A percentile compares a stretch with the other conserved stretches of the same genome.
phyloP scores from a whole-genome alignment of 2,888 invertebrate genomes.

The Netelia fuscicornis region DNA sequence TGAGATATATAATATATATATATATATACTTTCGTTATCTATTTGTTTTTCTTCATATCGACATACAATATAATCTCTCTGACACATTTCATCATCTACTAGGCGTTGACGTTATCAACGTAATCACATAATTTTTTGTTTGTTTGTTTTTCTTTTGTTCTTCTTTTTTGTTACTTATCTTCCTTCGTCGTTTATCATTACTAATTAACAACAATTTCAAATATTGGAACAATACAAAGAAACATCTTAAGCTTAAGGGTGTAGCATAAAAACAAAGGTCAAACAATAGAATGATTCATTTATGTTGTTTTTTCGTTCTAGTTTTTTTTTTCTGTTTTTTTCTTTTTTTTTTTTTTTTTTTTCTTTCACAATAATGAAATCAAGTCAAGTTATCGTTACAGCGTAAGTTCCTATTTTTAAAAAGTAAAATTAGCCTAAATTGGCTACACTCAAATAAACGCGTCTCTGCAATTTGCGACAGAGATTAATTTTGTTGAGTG shows the following conservation, averaged over 20 bases:
- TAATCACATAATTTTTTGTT: constrained; percentile 76
- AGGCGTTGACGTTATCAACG: constrained; percentile 78
- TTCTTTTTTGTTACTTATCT: constrained; percentile 41
- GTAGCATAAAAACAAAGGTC: constrained; percentile 76
- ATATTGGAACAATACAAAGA: constrained; percentile 78
- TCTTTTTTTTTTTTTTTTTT: background rate
- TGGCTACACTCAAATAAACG: constrained; percentile 75
- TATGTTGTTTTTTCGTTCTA: constrained; percentile 5
- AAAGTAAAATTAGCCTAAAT: constrained; percentile 71
- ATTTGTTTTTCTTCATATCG: constrained; percentile 71
- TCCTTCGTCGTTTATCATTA: constrained; percentile 69
- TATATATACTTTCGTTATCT: constrained; percentile 68
- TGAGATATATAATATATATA: constrained; percentile 43
- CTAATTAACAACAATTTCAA: constrained; percentile 79
- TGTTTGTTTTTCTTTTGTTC: constrained; percentile 52
- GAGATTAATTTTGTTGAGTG: constrained; percentile 67
- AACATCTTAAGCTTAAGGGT: constrained; percentile 70
- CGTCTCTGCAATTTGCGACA: constrained; percentile 68
- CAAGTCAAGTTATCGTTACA: constrained; percentile 79
- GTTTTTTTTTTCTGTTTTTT: background rate
- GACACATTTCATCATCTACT: constrained; percentile 76
- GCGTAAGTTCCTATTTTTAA: constrained; percentile 72
- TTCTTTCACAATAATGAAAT: constrained; percentile 78
- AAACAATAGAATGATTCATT: constrained; percentile 82
- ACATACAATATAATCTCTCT: constrained; percentile 81